Base-by-base conservation (phyloP, 2,888 invertebrate genomes). In the Parapristionchus giblindavisi region DNA sequence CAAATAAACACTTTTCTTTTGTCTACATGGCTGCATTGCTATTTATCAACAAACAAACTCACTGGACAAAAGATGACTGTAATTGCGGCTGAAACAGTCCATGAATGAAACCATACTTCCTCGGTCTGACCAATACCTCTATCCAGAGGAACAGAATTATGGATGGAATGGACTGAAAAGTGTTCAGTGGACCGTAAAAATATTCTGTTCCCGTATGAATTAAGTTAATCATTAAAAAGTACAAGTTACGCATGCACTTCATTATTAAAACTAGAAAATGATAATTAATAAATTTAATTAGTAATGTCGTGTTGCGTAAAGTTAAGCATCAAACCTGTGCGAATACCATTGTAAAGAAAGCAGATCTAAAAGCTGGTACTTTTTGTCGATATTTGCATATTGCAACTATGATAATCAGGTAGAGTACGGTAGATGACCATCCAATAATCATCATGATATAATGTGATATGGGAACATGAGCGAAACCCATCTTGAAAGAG, bases 101-200 rank as follows among this genome's bases (percentile, higher is more conserved):
- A 8, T 65, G 63, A 4, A 65, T 17, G 43, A 65, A 65, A 29
- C 63, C 63, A 24, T 21, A 65, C 43, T 65, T 65, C n/a, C 63
- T 32, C 0, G 63, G 40, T 27, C 63, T 40, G 43, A 65, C 43
- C 0, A 65, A 29, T 36, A 65, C 34, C 21, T 65, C 63, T 1
- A 65, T 43, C 29, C 43, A 65, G 63, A 65, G 40, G 36, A 65
- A 65, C 21, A 65, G 63, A 29, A 43, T 40, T 21, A 65, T 4
- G 29, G 40, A 40, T 14, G 63, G 63, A 29, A 65, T 65, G 3
- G 63, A 21, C 63, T 65, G 24, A 27, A 43, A 40, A 21, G 4
- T 14, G 8, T n/a, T n/a, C n/a, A n/a, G n/a, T n/a, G n/a, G n/a
- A n/a, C n/a, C n/a, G n/a, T n/a, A n/a, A n/a, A n/a, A n/a, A n/a